These are phyloP conservation scores for Pantherophis guttatus DNA, from an alignment of 2,113 vertebrate species.

Conservation along the genomic window DNA sequence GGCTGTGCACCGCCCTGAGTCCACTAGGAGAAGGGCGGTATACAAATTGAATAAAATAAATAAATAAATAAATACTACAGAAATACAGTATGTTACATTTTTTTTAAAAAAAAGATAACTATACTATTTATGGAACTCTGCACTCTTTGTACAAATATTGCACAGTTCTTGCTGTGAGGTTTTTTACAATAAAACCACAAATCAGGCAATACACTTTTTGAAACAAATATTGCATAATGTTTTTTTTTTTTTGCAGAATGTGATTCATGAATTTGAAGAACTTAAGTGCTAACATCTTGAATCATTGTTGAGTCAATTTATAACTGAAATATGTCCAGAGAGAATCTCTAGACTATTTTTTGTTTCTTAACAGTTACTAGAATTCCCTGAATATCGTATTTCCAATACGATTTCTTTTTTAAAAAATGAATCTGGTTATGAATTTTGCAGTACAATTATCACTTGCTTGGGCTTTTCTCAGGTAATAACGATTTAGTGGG, in stretches of 20 bases:
- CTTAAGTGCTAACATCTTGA: background rate
- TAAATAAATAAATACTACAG: background rate
- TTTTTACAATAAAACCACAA: background rate
- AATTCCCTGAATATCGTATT: background rate
- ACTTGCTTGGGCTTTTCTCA: conserved; percentile 31
- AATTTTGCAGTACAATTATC: conserved; percentile 10
- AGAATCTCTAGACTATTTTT: background rate
- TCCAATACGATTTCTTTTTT: background rate
- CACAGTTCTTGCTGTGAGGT: background rate
- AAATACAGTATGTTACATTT: background rate
- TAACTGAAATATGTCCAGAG: background rate
- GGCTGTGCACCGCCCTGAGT: too few species aligned
- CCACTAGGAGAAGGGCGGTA: too few species aligned
- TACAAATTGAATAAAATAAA: too few species aligned
- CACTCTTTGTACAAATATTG: background rate
- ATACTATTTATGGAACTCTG: background rate
- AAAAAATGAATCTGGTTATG: background rate
- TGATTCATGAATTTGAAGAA: background rate
- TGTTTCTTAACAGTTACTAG: background rate
- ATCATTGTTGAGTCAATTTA: background rate
- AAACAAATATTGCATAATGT: background rate
- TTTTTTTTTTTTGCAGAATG: background rate
- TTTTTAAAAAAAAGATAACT: too few species aligned
- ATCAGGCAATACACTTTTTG: background rate
- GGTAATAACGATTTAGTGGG: conserved; percentile 23